Percentiles rank a stretch among this genome's conserved stretches.
Conservation (phyloP, 1,140 invertebrate species). For the Brachionus rotundiformis region DNA sequence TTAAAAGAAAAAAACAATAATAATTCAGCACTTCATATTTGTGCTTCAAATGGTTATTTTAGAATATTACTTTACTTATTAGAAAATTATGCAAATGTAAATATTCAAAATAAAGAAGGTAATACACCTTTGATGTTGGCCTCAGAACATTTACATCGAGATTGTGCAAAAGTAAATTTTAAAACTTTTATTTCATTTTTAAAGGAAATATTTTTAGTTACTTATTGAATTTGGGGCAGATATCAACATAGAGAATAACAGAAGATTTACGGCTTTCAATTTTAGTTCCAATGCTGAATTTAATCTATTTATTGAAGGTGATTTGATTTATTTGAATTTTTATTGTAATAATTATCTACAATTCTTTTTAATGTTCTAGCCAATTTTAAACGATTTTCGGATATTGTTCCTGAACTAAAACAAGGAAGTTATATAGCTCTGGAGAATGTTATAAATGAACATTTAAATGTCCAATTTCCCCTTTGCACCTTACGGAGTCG, state of each 20-base stretch:
- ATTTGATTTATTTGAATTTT: background rate
- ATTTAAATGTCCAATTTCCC: background rate
- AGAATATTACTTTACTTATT: conserved; percentile 59
- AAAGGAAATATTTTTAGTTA: conserved; percentile 55
- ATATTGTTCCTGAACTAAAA: background rate
- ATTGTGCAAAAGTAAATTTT: conserved; percentile 58
- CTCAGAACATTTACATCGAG: conserved; percentile 59
- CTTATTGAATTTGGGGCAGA: conserved; percentile 63
- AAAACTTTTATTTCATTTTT: conserved; percentile 47
- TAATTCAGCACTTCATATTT: conserved; percentile 61
- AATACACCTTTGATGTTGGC: conserved; percentile 59
- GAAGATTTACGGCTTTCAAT: conserved; percentile 58
- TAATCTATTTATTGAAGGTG: conserved; percentile 15
- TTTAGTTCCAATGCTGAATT: conserved; percentile 60
- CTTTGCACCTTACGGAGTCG: conserved; percentile 60
- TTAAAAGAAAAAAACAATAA: conserved; percentile 58
- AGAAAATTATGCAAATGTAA: conserved; percentile 60
- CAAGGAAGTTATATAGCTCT: background rate
- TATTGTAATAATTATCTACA: too few species aligned
- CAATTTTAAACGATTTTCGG: conserved; percentile 9
- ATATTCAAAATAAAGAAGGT: conserved; percentile 58
- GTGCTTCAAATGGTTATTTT: conserved; percentile 59
- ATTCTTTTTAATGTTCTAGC: background rate
- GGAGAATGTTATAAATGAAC: conserved; percentile 1
- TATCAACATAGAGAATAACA: conserved; percentile 57